phyloP scores from a whole-genome alignment of 1,140 invertebrate genomes.

The Archegozetes longisetosus region DNA sequence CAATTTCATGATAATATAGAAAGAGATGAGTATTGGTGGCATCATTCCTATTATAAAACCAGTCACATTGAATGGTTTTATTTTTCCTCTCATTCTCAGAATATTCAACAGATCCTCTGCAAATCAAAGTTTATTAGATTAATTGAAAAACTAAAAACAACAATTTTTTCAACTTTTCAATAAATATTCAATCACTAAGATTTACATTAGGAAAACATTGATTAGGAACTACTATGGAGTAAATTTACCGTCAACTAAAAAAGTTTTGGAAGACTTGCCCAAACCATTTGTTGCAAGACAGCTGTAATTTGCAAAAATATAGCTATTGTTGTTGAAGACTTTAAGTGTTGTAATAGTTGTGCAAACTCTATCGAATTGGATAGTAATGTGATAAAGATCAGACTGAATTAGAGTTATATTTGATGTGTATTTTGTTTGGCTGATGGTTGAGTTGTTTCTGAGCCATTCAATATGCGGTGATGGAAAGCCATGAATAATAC shows the following conservation, averaged over 20 bases:
- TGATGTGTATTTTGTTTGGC: neutral
- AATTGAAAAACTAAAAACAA: neutral
- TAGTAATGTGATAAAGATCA: neutral
- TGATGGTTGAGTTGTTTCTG: neutral
- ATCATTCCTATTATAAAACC: constrained; percentile 24
- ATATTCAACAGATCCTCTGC: neutral
- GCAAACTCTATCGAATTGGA: neutral
- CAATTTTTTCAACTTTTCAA: neutral
- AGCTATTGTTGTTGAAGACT: neutral
- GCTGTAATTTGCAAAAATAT: neutral
- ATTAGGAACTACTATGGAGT: neutral
- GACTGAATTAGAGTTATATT: neutral
- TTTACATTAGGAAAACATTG: neutral
- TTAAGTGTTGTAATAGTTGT: neutral
- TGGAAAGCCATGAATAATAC: neutral
- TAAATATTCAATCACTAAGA: neutral
- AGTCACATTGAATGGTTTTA: constrained; percentile 22
- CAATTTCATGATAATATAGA: constrained; percentile 24
- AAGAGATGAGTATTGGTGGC: constrained; percentile 22
- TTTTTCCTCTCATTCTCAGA: neutral
- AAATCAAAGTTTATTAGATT: no score
- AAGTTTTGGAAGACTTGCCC: neutral
- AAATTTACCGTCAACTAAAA: neutral
- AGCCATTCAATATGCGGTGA: neutral
- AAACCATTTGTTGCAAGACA: neutral